phyloP scores from a whole-genome alignment of 2,888 invertebrate species.

The Pocota personata region DNA sequence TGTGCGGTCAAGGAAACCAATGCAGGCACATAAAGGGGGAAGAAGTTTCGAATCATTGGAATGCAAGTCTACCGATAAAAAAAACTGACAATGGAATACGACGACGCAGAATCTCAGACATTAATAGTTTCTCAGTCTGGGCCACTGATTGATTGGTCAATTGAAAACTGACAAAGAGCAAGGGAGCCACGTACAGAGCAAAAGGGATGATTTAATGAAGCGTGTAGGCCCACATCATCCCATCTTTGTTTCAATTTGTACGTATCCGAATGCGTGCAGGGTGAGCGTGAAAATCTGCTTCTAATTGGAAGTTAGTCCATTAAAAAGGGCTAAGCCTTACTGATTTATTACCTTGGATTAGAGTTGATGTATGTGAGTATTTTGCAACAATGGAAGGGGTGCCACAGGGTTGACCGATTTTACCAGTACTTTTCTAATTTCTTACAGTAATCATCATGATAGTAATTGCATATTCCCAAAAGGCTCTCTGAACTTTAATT shows the following conservation, averaged over 20 bases:
- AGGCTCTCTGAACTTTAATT: neutral
- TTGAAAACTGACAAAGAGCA: conserved; percentile 31
- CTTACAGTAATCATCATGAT: neutral
- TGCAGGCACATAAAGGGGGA: too few relatives aligned
- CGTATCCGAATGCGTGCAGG: conserved; percentile 3
- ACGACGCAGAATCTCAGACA: conserved; percentile 47
- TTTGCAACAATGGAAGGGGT: neutral
- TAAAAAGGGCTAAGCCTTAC: neutral
- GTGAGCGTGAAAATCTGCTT: conserved; percentile 38
- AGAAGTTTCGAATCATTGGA: too few relatives aligned
- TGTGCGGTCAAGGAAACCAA: neutral
- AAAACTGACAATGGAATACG: conserved; percentile 12
- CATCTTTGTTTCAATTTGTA: conserved; percentile 36
- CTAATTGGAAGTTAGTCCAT: conserved; percentile 44
- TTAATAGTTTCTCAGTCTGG: conserved; percentile 65
- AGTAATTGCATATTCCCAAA: neutral
- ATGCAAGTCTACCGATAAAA: conserved; percentile 16
- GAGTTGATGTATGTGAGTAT: conserved; percentile 4
- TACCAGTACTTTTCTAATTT: neutral
- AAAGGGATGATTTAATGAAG: conserved; percentile 42
- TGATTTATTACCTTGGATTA: conserved; percentile 39
- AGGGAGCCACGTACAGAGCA: neutral
- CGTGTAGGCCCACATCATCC: neutral
- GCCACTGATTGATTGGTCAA: conserved; percentile 69
- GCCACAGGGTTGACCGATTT: conserved; percentile 1